Evolutionary conservation across 2,113 vertebrate genomes (phyloP).

Genomic region (Suricata suricatta): DNA sequence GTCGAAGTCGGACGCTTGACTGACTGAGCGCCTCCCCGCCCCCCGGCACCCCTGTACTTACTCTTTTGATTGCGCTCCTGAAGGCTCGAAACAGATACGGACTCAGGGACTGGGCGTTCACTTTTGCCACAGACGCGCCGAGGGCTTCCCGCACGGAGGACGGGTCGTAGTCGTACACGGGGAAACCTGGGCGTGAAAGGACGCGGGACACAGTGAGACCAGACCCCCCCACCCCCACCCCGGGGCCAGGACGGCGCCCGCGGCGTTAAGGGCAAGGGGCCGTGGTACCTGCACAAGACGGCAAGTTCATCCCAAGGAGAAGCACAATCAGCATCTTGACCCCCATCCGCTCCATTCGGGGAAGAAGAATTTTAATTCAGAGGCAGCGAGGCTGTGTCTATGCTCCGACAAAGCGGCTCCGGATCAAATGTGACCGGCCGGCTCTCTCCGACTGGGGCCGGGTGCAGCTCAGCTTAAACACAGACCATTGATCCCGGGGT

Average conservation of each 20-base stretch:
- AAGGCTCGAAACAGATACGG: constrained; percentile 74
- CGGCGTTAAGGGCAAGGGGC: fast-evolving
- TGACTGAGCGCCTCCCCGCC: too few species aligned
- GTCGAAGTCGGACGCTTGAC: too few species aligned
- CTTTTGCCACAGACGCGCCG: constrained; percentile 74
- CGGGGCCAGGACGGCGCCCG: fast-evolving
- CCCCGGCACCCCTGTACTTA: constrained; percentile 62
- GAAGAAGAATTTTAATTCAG: neutral
- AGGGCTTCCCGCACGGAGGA: constrained; percentile 76
- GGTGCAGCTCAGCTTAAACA: constrained; percentile 68
- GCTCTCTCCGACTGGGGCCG: neutral
- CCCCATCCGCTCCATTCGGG: neutral
- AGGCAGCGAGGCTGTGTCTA: fast-evolving
- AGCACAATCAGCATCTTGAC: constrained; percentile 43
- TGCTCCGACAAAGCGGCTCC: neutral
- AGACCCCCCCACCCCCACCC: neutral
- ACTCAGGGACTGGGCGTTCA: constrained; percentile 77
- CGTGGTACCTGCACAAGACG: constrained; percentile 67
- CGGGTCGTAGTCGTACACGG: constrained; percentile 77
- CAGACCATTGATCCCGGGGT: constrained; percentile 58
- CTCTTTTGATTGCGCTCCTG: constrained; percentile 71
- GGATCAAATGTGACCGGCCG: constrained; percentile 46
- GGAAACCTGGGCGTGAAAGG: constrained; percentile 72
- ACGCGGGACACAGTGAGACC: neutral
- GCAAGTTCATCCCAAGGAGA: neutral